phyloP scores from a whole-genome alignment of 2,113 vertebrate species.

The Ploceus nigricollis region DNA sequence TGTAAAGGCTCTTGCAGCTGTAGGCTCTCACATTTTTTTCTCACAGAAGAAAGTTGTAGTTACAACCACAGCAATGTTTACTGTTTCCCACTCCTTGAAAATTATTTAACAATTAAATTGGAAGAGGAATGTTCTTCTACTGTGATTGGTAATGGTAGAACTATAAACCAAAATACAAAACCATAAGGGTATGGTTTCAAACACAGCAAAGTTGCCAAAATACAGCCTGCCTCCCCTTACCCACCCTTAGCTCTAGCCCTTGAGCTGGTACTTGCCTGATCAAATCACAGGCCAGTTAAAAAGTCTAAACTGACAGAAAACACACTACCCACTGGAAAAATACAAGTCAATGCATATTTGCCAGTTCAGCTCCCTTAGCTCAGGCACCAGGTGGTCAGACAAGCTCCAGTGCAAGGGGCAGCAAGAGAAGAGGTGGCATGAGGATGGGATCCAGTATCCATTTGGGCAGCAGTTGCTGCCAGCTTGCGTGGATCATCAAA shows the following conservation, averaged over 20 bases:
- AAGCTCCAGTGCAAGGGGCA: neutral
- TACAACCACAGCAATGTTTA: neutral
- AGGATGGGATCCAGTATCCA: neutral
- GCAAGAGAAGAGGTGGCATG: rapidly evolving
- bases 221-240: neutral
- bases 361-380: neutral
- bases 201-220: neutral
- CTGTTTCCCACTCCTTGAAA: neutral
- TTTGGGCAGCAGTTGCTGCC: neutral
- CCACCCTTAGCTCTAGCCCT: neutral
- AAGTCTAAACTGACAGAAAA: neutral
- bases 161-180: neutral
- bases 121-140: neutral
- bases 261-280: neutral
- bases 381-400: neutral
- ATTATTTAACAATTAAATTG: neutral
- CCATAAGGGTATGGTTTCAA: neutral
- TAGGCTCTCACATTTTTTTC: neutral
- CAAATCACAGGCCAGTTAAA: neutral
- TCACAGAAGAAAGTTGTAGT: neutral
- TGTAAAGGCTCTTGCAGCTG: neutral
- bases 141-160: neutral
- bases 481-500: rapidly evolving
- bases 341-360: neutral
- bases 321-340: neutral